Evolutionary conservation across 2,797 vertebrate genomes (phyloP).

Genomic region (Mus spretus): DNA sequence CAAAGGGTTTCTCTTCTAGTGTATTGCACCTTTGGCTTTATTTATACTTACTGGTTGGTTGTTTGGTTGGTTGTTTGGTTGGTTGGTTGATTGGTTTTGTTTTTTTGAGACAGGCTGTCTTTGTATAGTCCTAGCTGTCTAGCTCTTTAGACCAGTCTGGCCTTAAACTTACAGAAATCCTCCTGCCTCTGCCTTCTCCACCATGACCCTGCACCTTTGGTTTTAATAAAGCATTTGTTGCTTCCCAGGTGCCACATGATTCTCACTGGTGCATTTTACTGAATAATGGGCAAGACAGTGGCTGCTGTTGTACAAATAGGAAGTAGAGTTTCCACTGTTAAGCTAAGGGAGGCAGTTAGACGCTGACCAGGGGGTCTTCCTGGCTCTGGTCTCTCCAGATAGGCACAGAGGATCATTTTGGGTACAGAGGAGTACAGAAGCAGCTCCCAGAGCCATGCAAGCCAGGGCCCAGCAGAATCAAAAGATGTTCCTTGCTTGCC

Average conservation of each 20-base stretch:
- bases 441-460: not conserved
- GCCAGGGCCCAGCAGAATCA: not conserved
- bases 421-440: not conserved
- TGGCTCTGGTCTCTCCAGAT: not conserved
- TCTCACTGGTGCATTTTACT: not conserved
- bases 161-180: not conserved
- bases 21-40: not conserved
- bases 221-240: not conserved
- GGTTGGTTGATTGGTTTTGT: not conserved
- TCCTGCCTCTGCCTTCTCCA: not conserved
- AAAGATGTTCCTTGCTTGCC: not conserved
- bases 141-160: not conserved
- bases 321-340: constrained; percentile 14
- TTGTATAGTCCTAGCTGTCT: not conserved
- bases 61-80: not conserved
- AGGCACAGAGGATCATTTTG: not conserved
- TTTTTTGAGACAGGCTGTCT: not conserved
- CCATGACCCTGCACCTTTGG: not conserved
- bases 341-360: not conserved
- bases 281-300: not conserved
- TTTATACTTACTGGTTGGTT: not conserved
- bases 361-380: not conserved
- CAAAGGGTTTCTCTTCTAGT: not conserved
- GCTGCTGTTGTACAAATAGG: not conserved
- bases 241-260: not conserved